Percentiles rank a stretch among this genome's conserved stretches.
These are phyloP conservation scores for Pangasius macronema DNA, from an alignment of 2,797 vertebrate genomes.

Conservation along the genomic window DNA sequence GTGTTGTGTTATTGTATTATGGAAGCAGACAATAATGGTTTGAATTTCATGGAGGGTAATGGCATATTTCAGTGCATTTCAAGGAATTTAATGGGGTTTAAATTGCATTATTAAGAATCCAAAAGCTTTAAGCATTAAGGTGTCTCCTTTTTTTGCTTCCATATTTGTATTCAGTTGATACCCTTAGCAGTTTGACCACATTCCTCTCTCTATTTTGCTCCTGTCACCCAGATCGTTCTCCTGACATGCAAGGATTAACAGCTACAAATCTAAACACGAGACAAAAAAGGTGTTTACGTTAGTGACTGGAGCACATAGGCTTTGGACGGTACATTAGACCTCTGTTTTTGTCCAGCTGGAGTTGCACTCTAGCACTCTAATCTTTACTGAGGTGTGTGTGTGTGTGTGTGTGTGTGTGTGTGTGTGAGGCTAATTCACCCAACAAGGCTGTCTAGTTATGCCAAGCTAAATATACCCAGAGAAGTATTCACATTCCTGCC, in stretches of 20 bases:
- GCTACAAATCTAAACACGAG: background rate
- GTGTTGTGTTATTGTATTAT: background rate
- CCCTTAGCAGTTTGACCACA: background rate
- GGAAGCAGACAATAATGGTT: too few species aligned
- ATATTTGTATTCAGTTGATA: background rate
- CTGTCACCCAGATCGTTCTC: background rate
- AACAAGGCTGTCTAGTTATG: conserved; percentile 26
- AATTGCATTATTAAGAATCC: background rate
- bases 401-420: conserved; percentile 11
- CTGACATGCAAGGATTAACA: conserved; percentile 14
- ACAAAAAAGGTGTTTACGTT: too few species aligned
- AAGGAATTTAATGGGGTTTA: background rate
- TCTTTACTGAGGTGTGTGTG: background rate
- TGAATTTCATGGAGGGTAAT: background rate
- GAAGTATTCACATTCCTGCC: background rate
- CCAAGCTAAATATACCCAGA: conserved; percentile 10
- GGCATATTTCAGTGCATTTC: background rate
- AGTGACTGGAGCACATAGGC: too few species aligned
- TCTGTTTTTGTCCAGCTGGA: background rate
- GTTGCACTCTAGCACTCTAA: background rate
- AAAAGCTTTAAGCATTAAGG: background rate
- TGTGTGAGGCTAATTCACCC: background rate
- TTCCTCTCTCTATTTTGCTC: background rate
- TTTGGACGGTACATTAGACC: too few species aligned
- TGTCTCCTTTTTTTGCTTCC: background rate